These are phyloP conservation scores for Tinamus guttatus DNA, from an alignment of 2,113 vertebrate species.

Conservation along the genomic window DNA sequence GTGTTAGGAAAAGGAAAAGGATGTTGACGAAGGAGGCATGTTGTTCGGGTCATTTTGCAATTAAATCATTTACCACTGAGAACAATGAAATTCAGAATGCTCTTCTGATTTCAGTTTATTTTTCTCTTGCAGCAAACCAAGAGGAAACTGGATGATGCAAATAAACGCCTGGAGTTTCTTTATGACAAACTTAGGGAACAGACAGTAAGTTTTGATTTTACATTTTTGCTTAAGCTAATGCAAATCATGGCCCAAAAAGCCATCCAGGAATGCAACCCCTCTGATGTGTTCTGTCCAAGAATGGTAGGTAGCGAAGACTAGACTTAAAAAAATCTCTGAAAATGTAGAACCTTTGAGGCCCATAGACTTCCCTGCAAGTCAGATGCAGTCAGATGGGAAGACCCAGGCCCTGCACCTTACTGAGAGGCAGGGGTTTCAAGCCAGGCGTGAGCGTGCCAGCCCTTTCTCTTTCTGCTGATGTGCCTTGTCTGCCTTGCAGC, in stretches of 20 bases:
- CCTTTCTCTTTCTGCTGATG: background rate
- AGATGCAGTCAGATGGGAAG: background rate
- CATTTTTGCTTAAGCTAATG: background rate
- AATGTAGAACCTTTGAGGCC: background rate
- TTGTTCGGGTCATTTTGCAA: background rate
- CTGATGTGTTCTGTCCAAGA: background rate
- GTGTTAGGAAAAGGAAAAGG: background rate
- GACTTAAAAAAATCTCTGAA: background rate
- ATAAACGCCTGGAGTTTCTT: constrained; percentile 92
- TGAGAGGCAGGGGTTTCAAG: background rate
- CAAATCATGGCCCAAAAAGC: background rate
- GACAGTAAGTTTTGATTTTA: constrained; percentile 82
- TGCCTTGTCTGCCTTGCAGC: constrained; percentile 77
- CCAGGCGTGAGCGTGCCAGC: background rate
- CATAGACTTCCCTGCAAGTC: background rate
- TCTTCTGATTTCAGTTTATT: background rate
- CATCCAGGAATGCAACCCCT: background rate
- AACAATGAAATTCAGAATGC: background rate
- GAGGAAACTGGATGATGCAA: constrained; percentile 97
- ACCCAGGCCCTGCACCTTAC: background rate
- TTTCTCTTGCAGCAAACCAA: constrained; percentile 90
- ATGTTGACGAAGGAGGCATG: background rate
- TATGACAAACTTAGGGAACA: constrained; percentile 97
- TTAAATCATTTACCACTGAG: background rate
- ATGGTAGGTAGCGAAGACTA: background rate